phyloP scores from a whole-genome alignment of 53 echinoderm and acorn worm species.

The Henricia sp. region DNA sequence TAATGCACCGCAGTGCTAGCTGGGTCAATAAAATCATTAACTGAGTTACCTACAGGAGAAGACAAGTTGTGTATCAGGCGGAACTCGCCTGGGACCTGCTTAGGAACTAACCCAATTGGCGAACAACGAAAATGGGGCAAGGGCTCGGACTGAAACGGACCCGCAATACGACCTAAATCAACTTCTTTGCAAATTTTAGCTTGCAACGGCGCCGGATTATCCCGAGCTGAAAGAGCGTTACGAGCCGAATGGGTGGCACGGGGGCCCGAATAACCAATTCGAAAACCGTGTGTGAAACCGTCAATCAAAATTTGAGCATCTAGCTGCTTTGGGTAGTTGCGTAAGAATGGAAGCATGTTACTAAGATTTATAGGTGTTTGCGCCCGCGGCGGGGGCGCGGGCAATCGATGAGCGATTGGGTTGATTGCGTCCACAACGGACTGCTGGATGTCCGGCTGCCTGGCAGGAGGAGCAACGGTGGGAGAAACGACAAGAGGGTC shows the following conservation, averaged over 20 bases:
- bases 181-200: slow-evolving; percentile 14
- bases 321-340: slow-evolving; percentile 9
- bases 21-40: too few relatives aligned
- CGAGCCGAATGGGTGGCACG: neutral
- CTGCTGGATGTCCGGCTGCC: slow-evolving; percentile 5
- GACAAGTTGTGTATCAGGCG: slow-evolving; percentile 18
- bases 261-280: slow-evolving; percentile 15
- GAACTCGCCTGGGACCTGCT: slow-evolving; percentile 4
- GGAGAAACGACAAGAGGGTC: slow-evolving; percentile 13
- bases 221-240: slow-evolving; percentile 3
- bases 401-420: neutral
- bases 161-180: slow-evolving; percentile 27
- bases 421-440: slow-evolving; percentile 5
- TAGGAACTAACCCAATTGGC: slow-evolving; percentile 52
- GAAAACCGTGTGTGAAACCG: slow-evolving; percentile 38
- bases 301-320: slow-evolving; percentile 1
- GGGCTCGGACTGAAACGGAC: slow-evolving; percentile 3
- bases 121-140: slow-evolving; percentile 46
- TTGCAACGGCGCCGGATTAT: neutral
- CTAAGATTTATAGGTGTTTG: slow-evolving; percentile 41
- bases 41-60: too few relatives aligned
- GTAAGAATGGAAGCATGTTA: slow-evolving; percentile 19
- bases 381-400: neutral
- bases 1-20: too few relatives aligned
- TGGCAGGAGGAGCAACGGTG: slow-evolving; percentile 25